Percentiles rank a stretch among this genome's conserved stretches.
These are phyloP conservation scores for Lates calcarifer DNA, from an alignment of 2,113 vertebrate species.

Conservation along the genomic window DNA sequence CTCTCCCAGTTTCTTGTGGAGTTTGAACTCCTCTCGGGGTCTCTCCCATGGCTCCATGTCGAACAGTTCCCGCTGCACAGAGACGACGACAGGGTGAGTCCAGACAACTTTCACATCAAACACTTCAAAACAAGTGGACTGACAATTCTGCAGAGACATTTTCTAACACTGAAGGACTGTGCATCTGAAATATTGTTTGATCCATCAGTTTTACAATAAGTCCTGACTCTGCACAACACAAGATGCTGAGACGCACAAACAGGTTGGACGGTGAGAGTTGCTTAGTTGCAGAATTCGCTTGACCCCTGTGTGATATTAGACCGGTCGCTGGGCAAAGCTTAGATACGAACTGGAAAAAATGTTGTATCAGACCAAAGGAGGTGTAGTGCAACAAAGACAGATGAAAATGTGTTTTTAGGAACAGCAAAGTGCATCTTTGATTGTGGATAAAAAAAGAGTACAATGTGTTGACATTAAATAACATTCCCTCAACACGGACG, in stretches of 20 bases:
- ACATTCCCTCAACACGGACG: too few species aligned
- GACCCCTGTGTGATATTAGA: background rate
- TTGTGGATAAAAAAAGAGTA: background rate
- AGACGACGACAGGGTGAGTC: constrained; percentile 44
- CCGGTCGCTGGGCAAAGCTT: too few species aligned
- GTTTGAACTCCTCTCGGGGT: constrained; percentile 91
- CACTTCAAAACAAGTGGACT: background rate
- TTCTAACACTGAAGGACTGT: background rate
- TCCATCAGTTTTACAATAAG: background rate
- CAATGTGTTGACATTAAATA: too few species aligned
- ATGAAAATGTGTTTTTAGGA: too few species aligned
- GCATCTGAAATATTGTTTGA: background rate
- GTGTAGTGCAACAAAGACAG: too few species aligned
- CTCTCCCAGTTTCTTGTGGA: constrained; percentile 90
- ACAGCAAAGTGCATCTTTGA: background rate
- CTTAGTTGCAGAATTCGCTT: background rate
- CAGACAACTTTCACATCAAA: background rate
- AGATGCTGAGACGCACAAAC: background rate
- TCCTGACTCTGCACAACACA: background rate
- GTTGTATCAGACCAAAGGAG: background rate
- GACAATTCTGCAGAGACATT: background rate
- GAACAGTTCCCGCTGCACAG: constrained; percentile 83
- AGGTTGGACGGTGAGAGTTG: background rate
- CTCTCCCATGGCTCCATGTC: constrained; percentile 91
- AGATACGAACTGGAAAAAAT: background rate